phyloP scores from a whole-genome alignment of 1,140 invertebrate genomes.

The Hyles euphorbiae region DNA sequence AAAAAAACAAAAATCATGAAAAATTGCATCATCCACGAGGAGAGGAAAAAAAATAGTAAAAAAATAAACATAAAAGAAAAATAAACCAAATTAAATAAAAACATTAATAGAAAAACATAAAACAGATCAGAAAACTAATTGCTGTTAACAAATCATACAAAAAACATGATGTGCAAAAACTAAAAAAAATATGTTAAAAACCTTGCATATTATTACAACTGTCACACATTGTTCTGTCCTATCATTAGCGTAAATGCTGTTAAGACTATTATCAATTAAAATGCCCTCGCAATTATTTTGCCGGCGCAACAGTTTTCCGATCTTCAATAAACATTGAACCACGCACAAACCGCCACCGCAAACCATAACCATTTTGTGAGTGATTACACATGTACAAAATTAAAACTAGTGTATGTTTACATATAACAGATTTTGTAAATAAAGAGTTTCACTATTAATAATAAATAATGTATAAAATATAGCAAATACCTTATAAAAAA shows the following conservation, averaged over 20 bases:
- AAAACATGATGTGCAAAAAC: too few species aligned
- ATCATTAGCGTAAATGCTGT: too few species aligned
- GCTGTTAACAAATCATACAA: neutral
- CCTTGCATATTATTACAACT: too few species aligned
- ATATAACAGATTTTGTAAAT: too few species aligned
- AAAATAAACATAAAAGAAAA: conserved; percentile 1
- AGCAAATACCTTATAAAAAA: too few species aligned
- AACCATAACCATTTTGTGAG: conserved; percentile 30
- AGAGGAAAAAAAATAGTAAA: neutral
- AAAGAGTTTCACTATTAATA: too few species aligned
- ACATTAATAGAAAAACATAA: conserved; percentile 2
- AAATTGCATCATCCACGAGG: conserved; percentile 1
- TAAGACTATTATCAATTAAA: too few species aligned
- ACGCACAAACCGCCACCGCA: conserved; percentile 19
- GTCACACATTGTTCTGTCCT: too few species aligned
- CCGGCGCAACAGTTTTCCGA: too few species aligned
- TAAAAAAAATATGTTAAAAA: too few species aligned
- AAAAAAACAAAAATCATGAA: neutral
- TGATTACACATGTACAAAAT: conserved; percentile 36
- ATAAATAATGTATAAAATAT: too few species aligned
- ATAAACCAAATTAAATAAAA: conserved; percentile 2
- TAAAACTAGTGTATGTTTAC: conserved; percentile 3
- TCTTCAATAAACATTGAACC: neutral
- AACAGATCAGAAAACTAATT: neutral
- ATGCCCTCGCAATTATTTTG: too few species aligned